Evolutionary conservation across 2,113 vertebrate genomes (phyloP), one percentile per base, ranked within the genome.

Genomic region (Amblyopsis rosae): DNA sequence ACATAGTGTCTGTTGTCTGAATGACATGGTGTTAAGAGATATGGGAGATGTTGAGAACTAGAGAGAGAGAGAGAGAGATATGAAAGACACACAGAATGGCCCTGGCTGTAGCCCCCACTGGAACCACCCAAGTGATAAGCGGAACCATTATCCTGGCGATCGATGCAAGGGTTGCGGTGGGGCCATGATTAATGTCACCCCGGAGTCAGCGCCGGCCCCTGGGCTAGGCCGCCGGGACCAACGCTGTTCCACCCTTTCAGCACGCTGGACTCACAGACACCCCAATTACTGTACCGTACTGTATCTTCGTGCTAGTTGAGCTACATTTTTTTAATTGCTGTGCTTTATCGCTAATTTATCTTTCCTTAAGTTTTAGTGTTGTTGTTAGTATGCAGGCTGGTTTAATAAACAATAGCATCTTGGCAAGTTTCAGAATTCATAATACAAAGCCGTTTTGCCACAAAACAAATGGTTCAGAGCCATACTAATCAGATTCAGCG

Each of bases 101-200:
- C 76, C 82, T 65, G 47, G 10, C 32, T 64, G 46, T 79, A 79
- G 56, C 76, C 72, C 77, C 78, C 67, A 75, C 73, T 16, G 81
- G 81, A 84, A 72, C 65, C 78, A 70, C 62, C 0, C 72, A 72
- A 71, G 87, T 85, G 88, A 90, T 89, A 89, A 90, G 88, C 72
- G 66, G 84, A 82, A 87, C 82, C 82, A 82, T 89, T 87, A 88
- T 82, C 81, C 70, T 26, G 59, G 59, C 84, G 62, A 89, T 90
- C 84, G 71, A 89, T 90, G 78, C n/a, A 41, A 41, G 56, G 19
- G 51, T 26, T 26, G 26, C 32, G 1, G 35, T 66, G 69, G 76
- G 67, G 53, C 55, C 17, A 26, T 87, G 85, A 90, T 90, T 90
- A 88, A 90, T 90, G 85, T 86, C 70, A 75, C 79, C 73, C 67